phyloP scores from a whole-genome alignment of 2,797 vertebrate genomes.

The Chelonia mydas region DNA sequence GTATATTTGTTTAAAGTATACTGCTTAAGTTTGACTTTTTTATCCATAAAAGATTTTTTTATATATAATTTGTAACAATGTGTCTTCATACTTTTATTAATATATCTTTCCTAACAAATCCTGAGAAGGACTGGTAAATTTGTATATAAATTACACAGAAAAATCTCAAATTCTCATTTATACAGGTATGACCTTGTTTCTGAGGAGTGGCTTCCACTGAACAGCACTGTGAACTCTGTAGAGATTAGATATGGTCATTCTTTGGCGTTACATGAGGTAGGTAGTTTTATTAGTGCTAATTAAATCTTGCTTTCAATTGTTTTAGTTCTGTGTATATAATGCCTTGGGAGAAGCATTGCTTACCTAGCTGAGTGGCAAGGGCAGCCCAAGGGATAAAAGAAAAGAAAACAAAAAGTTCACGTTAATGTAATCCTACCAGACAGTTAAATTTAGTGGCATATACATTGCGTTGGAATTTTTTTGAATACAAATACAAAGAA shows the following conservation, averaged over 20 bases:
- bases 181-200: conserved; percentile 89
- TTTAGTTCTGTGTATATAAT: neutral
- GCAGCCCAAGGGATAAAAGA: neutral
- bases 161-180: neutral
- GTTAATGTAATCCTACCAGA: neutral
- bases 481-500: neutral
- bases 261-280: conserved; percentile 89
- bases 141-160: neutral
- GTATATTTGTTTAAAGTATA: neutral
- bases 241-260: conserved; percentile 96
- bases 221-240: conserved; percentile 86
- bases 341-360: neutral
- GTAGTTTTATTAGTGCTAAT: neutral
- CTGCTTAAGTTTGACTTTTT: neutral
- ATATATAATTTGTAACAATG: neutral
- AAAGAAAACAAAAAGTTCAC: neutral
- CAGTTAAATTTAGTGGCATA: neutral
- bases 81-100: neutral
- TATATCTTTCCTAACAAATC: neutral
- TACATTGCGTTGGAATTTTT: neutral
- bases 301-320: neutral
- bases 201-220: conserved; percentile 89
- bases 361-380: neutral
- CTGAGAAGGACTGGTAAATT: neutral
- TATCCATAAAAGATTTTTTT: neutral